phyloP scores from a whole-genome alignment of 1,140 invertebrate genomes.

The Drosophila pseudoobscura region DNA sequence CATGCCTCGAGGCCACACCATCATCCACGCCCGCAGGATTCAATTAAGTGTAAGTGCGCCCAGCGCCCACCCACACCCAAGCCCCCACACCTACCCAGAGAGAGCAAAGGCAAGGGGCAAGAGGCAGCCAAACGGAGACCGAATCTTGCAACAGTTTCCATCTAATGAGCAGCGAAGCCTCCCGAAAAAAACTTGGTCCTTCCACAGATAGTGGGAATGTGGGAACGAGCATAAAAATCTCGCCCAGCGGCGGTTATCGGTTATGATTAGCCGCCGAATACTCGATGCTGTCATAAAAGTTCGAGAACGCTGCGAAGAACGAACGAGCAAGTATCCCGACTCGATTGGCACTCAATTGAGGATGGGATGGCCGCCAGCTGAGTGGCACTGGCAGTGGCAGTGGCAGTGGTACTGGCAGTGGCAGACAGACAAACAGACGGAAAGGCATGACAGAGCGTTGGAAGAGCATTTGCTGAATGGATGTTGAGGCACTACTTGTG shows the following conservation, averaged over 20 bases:
- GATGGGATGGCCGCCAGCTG: conserved; percentile 19
- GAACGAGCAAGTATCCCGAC: not conserved
- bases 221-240: conserved; percentile 4
- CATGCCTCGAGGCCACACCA: conserved; percentile 53
- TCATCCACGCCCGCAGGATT: conserved; percentile 70
- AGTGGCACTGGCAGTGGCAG: conserved; percentile 3
- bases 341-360: conserved; percentile 38
- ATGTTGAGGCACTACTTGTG: not conserved
- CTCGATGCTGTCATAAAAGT: conserved; percentile 45
- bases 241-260: conserved; percentile 29
- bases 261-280: conserved; percentile 42
- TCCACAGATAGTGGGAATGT: conserved; percentile 23
- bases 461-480: not conserved
- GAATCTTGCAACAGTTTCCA: conserved; percentile 41
- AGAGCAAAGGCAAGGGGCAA: not conserved
- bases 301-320: not conserved
- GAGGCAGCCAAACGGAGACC: not conserved
- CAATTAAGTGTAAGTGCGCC: conserved; percentile 79
- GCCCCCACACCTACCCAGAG: not conserved
- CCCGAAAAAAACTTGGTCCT: conserved; percentile 35
- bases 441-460: no score
- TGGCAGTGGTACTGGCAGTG: no score
- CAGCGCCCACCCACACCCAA: conserved; percentile 15
- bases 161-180: conserved; percentile 44
- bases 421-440: not conserved